Base-by-base conservation (phyloP, 2,888 invertebrate genomes). In the Andrena marginata region DNA sequence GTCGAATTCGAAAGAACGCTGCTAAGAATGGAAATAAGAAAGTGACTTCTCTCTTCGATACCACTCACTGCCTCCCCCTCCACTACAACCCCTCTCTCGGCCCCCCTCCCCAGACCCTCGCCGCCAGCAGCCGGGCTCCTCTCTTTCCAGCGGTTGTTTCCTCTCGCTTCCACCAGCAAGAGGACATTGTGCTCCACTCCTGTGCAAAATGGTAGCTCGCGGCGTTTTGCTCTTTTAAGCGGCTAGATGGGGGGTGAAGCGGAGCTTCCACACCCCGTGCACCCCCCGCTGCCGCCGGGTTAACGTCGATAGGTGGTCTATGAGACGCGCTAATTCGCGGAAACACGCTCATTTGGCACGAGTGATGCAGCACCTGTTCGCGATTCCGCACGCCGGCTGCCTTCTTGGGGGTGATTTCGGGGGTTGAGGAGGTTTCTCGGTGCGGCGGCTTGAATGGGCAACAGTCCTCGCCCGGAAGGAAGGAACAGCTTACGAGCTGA, bases 1-100 rank as follows among this genome's bases (percentile, higher is more conserved):
- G 81, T 85, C 84, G 84, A 86, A 88, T 88, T 84, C 85, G 80
- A 85, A 75, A 87, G 84, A 86, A 84, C 78, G 80, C 62, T 63
- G 71, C 54, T 63, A 68, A 87, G 89, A 87, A 88, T 87, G 79
- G 77, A 84, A 87, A 85, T 89, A 89, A 89, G 87, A 89, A 86
- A 80, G 85, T 76, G 76, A 88, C 86, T 86, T 85, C 78, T 75
- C 77, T 73, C 81, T 54, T 67, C 79, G 77, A 85, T 77, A 64
- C 68, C 67, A 49, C 60, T 62, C 70, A 42, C 54, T 33, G 65
- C 10, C 23, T 54, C 51, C 29, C 23, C 49, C 64, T 26, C 8
- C 35, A 54, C 69, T 49, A 16, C 56, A 35, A 73, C 49, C 49
- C 13, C 29, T 13, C 51, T 20, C 10, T 49, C 2, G 2, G 20